Conservation (phyloP, 2,888 invertebrate genomes). For the Aplocera efformata region DNA sequence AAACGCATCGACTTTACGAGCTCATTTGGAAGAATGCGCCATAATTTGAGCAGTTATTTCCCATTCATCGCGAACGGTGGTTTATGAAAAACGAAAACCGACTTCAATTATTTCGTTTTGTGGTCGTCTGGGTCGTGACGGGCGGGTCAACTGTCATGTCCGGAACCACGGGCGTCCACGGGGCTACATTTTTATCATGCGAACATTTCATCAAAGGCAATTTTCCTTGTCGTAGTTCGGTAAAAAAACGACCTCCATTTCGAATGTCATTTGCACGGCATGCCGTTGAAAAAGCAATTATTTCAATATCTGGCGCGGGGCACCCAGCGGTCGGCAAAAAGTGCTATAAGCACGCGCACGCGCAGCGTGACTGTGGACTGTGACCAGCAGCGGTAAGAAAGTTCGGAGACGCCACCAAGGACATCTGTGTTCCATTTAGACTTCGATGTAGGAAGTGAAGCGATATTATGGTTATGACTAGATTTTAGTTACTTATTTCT, state of each 20-base stretch:
- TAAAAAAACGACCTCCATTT: slow-evolving; percentile 78
- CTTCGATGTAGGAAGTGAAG: too few relatives aligned
- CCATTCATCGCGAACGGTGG: slow-evolving; percentile 5
- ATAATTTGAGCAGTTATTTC: slow-evolving; percentile 18
- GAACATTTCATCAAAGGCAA: slow-evolving; percentile 70
- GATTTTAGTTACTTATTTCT: too few relatives aligned
- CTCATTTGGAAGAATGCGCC: slow-evolving; percentile 29
- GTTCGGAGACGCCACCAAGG: slow-evolving; percentile 62
- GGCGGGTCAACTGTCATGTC: slow-evolving; percentile 17
- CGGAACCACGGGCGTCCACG: slow-evolving; percentile 5
- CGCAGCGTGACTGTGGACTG: slow-evolving; percentile 57
- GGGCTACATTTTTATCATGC: slow-evolving; percentile 42
- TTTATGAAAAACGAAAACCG: slow-evolving; percentile 6
- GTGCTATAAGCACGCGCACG: slow-evolving; percentile 65
- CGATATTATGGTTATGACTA: too few relatives aligned
- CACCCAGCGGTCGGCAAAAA: slow-evolving; percentile 66
- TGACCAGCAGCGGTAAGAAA: slow-evolving; percentile 53
- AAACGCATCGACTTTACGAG: slow-evolving; percentile 34
- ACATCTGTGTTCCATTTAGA: slow-evolving; percentile 35
- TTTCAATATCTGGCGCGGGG: slow-evolving; percentile 75
- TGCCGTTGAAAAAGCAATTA: slow-evolving; percentile 79
- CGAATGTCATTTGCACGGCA: slow-evolving; percentile 80
- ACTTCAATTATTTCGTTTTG: slow-evolving; percentile 5
- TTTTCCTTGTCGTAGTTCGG: slow-evolving; percentile 64
- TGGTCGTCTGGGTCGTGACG: slow-evolving; percentile 9